Conservation (phyloP, 2,113 vertebrate genomes). For the Pteronura brasiliensis region DNA sequence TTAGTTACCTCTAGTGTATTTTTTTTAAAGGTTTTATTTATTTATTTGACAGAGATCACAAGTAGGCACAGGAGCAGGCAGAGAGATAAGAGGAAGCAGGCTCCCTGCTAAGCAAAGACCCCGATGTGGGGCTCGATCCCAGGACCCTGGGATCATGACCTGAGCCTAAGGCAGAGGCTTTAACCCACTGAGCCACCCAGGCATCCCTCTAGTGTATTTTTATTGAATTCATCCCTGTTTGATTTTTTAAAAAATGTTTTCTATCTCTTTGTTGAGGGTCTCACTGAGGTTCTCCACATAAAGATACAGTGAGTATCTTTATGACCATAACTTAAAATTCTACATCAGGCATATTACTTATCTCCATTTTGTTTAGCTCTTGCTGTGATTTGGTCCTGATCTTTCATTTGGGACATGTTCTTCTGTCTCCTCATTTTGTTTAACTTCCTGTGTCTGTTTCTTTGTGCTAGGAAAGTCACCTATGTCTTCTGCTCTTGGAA, state of each 20-base stretch:
- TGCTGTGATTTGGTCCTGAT: not conserved
- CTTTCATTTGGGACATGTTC: not conserved
- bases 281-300: not conserved
- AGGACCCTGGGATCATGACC: too few relatives aligned
- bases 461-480: not conserved
- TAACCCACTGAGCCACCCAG: too few relatives aligned
- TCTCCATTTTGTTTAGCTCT: not conserved
- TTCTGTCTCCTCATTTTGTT: not conserved
- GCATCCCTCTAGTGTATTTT: too few relatives aligned
- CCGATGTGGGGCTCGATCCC: too few relatives aligned
- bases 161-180: too few relatives aligned
- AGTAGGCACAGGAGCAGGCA: too few relatives aligned
- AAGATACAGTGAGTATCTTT: not conserved
- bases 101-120: too few relatives aligned
- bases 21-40: too few relatives aligned
- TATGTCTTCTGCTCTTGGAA: not conserved
- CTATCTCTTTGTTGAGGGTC: not conserved
- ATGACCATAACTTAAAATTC: not conserved
- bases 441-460: not conserved
- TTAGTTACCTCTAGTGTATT: not conserved
- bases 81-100: too few relatives aligned
- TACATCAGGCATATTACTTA: not conserved
- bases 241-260: not conserved
- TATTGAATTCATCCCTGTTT: not conserved
- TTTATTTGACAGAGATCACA: too few relatives aligned